These are phyloP conservation scores for Caenorhabditis macrosperma DNA, from an alignment of 2,888 invertebrate species.

Conservation along the genomic window DNA sequence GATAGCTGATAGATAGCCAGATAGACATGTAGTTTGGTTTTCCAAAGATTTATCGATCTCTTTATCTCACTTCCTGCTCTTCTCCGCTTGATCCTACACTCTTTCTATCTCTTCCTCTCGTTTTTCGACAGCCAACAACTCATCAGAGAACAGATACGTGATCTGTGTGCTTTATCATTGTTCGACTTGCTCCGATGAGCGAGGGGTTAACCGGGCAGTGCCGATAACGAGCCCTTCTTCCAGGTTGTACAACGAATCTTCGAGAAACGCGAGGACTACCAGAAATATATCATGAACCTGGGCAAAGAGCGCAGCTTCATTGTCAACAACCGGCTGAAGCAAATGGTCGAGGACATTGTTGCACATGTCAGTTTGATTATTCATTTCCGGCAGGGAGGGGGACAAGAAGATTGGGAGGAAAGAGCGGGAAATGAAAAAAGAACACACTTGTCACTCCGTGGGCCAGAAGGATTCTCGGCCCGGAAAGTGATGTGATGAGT, in stretches of 20 bases:
- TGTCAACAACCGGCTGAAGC: conserved; percentile 72
- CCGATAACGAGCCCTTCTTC: too few species aligned
- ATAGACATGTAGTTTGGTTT: not conserved
- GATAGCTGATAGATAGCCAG: not conserved
- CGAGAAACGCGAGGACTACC: conserved; percentile 78
- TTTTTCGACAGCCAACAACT: conserved; percentile 33
- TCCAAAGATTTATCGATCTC: conserved; percentile 1
- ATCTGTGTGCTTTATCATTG: conserved; percentile 56
- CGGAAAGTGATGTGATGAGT: conserved; percentile 27
- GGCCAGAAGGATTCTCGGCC: not conserved
- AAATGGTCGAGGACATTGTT: conserved; percentile 76
- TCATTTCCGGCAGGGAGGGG: not conserved
- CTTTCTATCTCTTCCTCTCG: conserved; percentile 1
- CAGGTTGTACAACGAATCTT: conserved; percentile 76
- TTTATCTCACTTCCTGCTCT: not conserved
- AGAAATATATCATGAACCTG: conserved; percentile 71
- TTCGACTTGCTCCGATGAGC: conserved; percentile 10
- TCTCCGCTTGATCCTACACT: conserved; percentile 1
- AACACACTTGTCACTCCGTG: conserved; percentile 33
- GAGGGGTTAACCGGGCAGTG: too few species aligned
- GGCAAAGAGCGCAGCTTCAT: conserved; percentile 74
- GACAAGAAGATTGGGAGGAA: not conserved
- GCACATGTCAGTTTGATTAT: conserved; percentile 66
- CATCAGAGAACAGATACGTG: conserved; percentile 59
- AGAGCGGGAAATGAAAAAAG: not conserved